Conservation (phyloP, 64 coral and sea anemone species). For the Stichodactyla helianthus region DNA sequence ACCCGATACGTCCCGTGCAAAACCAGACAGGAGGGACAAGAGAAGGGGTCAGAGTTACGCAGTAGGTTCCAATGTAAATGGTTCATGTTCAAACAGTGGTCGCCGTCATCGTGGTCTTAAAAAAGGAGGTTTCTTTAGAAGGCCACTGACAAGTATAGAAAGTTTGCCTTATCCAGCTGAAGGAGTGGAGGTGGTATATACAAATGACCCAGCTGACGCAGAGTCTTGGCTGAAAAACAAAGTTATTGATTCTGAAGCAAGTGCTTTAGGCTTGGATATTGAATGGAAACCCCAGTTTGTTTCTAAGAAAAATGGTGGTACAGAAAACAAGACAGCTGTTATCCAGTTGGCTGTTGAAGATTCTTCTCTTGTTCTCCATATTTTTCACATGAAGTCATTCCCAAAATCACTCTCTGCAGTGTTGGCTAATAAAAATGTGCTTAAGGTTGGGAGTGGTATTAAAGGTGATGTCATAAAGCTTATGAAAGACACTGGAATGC, state of each 20-base stretch:
- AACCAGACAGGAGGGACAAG: no score
- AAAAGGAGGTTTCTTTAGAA: neutral
- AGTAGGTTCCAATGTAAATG: no score
- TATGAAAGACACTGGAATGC: slow-evolving; percentile 46
- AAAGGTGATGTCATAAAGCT: slow-evolving; percentile 69
- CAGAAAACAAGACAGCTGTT: slow-evolving; percentile 82
- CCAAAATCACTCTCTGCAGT: slow-evolving; percentile 52
- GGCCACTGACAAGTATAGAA: slow-evolving; percentile 15
- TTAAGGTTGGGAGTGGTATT: slow-evolving; percentile 95
- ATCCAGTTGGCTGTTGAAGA: slow-evolving; percentile 71
- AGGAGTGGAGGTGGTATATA: slow-evolving; percentile 84
- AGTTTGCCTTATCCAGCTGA: slow-evolving; percentile 65
- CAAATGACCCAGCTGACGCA: slow-evolving; percentile 58
- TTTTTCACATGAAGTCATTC: slow-evolving; percentile 47
- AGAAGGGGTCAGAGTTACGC: no score
- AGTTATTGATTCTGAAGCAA: slow-evolving; percentile 37
- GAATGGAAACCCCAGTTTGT: slow-evolving; percentile 97
- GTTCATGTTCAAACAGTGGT: no score
- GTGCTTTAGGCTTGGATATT: slow-evolving; percentile 87
- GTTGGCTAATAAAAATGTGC: slow-evolving; percentile 45
- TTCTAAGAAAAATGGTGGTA: slow-evolving; percentile 79
- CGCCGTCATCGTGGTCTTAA: neutral
- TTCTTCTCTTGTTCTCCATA: slow-evolving; percentile 62
- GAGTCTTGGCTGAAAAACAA: slow-evolving; percentile 87
- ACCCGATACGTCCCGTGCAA: no score